These are phyloP conservation scores for Drosophila virilis DNA, from an alignment of 1,140 invertebrate genomes.

Conservation along the genomic window DNA sequence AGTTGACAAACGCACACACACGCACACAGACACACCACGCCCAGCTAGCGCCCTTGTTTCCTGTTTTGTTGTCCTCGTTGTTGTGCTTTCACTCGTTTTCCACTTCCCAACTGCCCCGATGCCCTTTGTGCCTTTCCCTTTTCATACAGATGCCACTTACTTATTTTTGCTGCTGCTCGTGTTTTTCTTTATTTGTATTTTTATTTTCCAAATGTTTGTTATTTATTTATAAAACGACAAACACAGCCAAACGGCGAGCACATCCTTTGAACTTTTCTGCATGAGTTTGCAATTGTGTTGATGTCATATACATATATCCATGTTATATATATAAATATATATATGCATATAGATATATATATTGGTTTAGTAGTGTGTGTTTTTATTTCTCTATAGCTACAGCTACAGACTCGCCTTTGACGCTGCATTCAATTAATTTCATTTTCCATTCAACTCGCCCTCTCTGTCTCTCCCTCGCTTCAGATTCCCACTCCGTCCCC, in stretches of 20 bases:
- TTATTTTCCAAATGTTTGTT: constrained; percentile 71
- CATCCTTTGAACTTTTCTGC: constrained; percentile 80
- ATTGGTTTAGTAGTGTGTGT: constrained; percentile 4
- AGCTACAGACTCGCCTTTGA: constrained; percentile 50
- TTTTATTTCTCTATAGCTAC: constrained; percentile 17
- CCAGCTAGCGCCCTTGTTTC: constrained; percentile 51
- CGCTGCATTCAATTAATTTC: constrained; percentile 74
- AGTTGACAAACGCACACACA: constrained; percentile 66
- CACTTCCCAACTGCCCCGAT: constrained; percentile 4
- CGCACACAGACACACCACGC: constrained; percentile 43
- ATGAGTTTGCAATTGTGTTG: constrained; percentile 73
- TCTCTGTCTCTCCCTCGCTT: neutral
- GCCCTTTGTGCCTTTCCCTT: constrained; percentile 20
- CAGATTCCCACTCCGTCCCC: neutral
- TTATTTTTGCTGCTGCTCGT: constrained; percentile 27
- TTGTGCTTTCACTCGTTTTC: constrained; percentile 37
- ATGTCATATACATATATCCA: constrained; percentile 47
- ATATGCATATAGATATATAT: neutral
- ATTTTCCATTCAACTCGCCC: constrained; percentile 49
- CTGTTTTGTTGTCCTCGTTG: constrained; percentile 43
- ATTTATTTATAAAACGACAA: constrained; percentile 78
- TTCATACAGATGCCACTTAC: constrained; percentile 14
- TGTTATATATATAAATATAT: constrained; percentile 17
- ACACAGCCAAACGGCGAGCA: constrained; percentile 52
- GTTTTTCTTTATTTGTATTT: constrained; percentile 40